Percentiles rank a stretch among this genome's conserved stretches.
These are phyloP conservation scores for Syrrhaptes paradoxus DNA, from an alignment of 2,113 vertebrate genomes.

Conservation along the genomic window DNA sequence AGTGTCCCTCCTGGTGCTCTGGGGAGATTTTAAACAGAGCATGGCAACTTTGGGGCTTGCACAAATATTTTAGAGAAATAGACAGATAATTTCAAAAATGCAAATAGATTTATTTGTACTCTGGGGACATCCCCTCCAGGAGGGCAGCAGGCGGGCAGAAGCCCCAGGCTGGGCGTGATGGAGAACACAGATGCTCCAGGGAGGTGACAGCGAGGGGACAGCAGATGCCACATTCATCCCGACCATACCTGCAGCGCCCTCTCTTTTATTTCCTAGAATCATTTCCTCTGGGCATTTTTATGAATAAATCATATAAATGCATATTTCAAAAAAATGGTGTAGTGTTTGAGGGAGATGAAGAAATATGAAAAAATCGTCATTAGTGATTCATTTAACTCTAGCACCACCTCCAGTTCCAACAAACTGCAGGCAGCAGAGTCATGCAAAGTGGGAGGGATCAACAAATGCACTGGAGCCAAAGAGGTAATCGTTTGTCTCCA, in stretches of 20 bases:
- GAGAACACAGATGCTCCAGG: neutral
- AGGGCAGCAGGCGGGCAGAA: neutral
- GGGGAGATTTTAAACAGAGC: neutral
- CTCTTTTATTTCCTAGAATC: neutral
- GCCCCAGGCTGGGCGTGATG: neutral
- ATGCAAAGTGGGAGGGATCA: neutral
- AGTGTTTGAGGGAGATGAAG: neutral
- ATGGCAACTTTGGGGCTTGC: neutral
- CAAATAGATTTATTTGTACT: neutral
- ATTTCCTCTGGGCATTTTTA: neutral
- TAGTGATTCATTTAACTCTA: neutral
- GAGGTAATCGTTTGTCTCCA: neutral
- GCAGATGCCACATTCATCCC: neutral
- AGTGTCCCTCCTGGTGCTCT: too few species aligned
- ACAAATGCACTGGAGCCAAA: neutral
- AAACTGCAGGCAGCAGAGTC: neutral
- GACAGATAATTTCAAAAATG: neutral
- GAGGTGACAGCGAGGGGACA: neutral
- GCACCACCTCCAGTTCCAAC: neutral
- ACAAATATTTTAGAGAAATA: neutral
- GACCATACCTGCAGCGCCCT: neutral
- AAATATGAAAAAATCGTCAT: neutral
- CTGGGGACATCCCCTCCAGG: fast-evolving
- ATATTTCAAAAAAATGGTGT: neutral
- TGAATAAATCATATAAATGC: neutral